Conservation (phyloP, 2,113 vertebrate genomes). For the Globicephala melas region DNA sequence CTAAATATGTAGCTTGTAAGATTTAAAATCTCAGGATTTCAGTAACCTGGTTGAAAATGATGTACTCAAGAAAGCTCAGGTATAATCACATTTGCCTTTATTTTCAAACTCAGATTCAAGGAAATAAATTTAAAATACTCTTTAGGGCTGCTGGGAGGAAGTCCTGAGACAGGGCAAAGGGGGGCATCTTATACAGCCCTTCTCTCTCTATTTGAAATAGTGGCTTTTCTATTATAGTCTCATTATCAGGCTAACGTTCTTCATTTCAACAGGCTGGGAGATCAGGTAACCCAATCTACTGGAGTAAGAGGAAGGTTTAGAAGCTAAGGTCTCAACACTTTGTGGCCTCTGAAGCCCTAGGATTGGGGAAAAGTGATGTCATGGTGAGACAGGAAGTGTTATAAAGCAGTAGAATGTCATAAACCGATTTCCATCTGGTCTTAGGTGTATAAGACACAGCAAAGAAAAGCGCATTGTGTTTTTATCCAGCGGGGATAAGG, state of each 20-base stretch:
- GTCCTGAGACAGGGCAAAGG: not conserved
- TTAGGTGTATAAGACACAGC: constrained; percentile 18
- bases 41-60: constrained; percentile 10
- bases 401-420: constrained; percentile 56
- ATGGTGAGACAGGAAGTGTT: constrained; percentile 66
- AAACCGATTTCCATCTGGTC: constrained; percentile 57
- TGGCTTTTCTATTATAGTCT: not conserved
- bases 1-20: not conserved
- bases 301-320: constrained; percentile 29
- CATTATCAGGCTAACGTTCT: not conserved
- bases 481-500: not conserved
- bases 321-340: constrained; percentile 63
- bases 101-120: constrained; percentile 27
- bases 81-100: not conserved
- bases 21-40: not conserved
- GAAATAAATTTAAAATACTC: not conserved
- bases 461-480: constrained; percentile 53
- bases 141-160: not conserved
- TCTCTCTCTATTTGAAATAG: not conserved
- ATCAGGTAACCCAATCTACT: not conserved
- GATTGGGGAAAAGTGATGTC: constrained; percentile 56
- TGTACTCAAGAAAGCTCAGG: not conserved
- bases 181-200: too few species aligned
- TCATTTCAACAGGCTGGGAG: not conserved
- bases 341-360: constrained; percentile 51